A percentile compares a stretch with the other conserved stretches of the same genome.
These are phyloP conservation scores for Drosophila micromelanica DNA, from an alignment of 1,140 invertebrate species.

Conservation along the genomic window DNA sequence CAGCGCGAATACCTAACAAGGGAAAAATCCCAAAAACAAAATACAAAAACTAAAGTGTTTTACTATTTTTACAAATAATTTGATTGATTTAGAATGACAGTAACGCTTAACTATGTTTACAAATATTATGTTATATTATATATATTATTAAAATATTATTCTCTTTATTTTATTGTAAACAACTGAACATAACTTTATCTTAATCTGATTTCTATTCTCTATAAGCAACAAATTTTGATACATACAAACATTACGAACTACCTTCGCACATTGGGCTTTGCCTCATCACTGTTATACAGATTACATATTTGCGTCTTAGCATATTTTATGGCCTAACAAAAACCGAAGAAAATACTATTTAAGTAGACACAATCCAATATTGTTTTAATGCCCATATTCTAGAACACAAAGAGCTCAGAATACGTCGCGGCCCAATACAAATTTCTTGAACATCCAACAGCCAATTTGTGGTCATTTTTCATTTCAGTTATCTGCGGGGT, in stretches of 20 bases:
- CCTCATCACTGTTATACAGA: slow-evolving; percentile 33
- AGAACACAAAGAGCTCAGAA: slow-evolving; percentile 33
- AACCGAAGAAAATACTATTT: slow-evolving; percentile 53
- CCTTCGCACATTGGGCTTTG: slow-evolving; percentile 28
- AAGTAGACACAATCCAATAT: slow-evolving; percentile 48
- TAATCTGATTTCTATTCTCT: too few species aligned
- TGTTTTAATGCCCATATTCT: slow-evolving; percentile 60
- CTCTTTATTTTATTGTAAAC: too few species aligned
- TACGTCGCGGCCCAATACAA: not conserved
- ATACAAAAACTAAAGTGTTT: too few species aligned
- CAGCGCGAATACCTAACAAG: too few species aligned
- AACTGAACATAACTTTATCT: too few species aligned
- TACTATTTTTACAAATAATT: too few species aligned
- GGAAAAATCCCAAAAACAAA: too few species aligned
- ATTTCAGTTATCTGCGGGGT: slow-evolving; percentile 82
- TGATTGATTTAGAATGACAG: too few species aligned
- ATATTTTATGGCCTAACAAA: slow-evolving; percentile 60
- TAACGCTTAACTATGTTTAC: too few species aligned
- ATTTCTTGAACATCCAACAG: slow-evolving; percentile 25
- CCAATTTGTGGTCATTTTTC: slow-evolving; percentile 60
- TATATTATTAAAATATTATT: too few species aligned
- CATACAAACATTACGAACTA: slow-evolving; percentile 8
- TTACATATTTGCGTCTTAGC: slow-evolving; percentile 49
- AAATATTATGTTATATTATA: too few species aligned
- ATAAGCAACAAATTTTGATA: too few species aligned